Evolutionary conservation across 2,888 invertebrate genomes (phyloP), one percentile per base, ranked within the genome.

Genomic region (Eupithecia insigniata): DNA sequence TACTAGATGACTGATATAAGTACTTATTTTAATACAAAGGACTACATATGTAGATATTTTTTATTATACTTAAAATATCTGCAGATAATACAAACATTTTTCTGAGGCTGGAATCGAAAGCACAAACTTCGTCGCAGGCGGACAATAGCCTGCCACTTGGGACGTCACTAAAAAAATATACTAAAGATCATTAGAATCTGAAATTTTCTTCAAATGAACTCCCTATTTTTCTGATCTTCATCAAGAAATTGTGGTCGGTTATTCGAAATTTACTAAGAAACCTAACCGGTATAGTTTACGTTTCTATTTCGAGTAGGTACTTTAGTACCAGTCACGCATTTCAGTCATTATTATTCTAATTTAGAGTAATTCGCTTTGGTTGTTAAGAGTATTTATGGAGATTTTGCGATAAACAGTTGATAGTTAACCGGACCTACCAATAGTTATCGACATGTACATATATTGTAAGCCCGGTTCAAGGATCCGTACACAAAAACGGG

Each of bases 301-400:
- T 62, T 61, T 64, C 36, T 64, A 64, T 55, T 32, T 60, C 16
- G 30, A 22, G 36, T 26, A 51, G n/a, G n/a, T 22, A 30, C 32
- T 12, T 28, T n/a, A n/a, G n/a, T n/a, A 32, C 30, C 43, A 28
- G 51, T 64, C 64, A 64, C 64, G 64, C 64, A 26, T 39, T 64
- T 36, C 64, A 34, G 64, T 64, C 36, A 36, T 64, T 64, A 36
- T 39, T 64, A 64, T n/a, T 34, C 64, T 26, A 36, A 64, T 36
- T 14, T 26, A 6, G 62, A 34, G 32, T 62, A 34, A 18, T 60
- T 60, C 28, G 64, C 34, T 36, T 64, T 22, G 22, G 62, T 32
- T 34, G 62, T 64, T 64, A 16, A n/a, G 22, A 64, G 34, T 64
- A 34, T 64, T 61, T 64, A 64, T 64, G 26, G 36, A 32, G 34